A percentile compares a stretch with the other conserved stretches of the same genome.
phyloP scores from a whole-genome alignment of 2,888 invertebrate species.

The Zaprionus lineosus region DNA sequence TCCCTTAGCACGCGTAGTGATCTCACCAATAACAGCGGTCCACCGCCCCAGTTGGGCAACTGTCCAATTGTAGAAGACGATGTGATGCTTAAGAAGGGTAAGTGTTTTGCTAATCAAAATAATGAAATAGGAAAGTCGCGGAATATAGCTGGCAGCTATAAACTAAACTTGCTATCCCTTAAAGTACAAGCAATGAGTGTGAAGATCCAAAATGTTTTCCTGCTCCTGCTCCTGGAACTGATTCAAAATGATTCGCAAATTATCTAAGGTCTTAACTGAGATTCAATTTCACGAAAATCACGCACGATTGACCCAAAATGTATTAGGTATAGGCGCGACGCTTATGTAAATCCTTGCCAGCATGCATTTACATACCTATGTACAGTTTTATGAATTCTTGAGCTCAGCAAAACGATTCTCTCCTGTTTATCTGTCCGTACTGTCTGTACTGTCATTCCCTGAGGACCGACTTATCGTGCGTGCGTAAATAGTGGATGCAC shows the following conservation, averaged over 20 bases:
- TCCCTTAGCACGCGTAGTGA: constrained; percentile 54
- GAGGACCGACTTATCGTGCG: constrained; percentile 28
- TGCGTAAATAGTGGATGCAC: constrained; percentile 47
- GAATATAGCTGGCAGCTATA: too few species aligned
- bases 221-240: not conserved
- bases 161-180: too few species aligned
- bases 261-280: not conserved
- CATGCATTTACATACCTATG: too few species aligned
- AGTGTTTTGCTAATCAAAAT: too few species aligned
- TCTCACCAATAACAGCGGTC: constrained; percentile 32
- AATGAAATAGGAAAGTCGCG: too few species aligned
- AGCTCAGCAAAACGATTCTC: too few species aligned
- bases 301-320: constrained; percentile 44
- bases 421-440: not conserved
- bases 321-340: too few species aligned
- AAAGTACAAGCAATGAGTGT: too few species aligned
- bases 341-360: too few species aligned
- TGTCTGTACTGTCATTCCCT: constrained; percentile 3
- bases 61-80: constrained; percentile 65
- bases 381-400: too few species aligned
- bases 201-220: too few species aligned
- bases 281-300: constrained; percentile 21
- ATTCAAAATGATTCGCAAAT: not conserved
- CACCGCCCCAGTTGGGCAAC: constrained; percentile 34
- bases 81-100: constrained; percentile 76